Base-by-base conservation (phyloP, 2,113 vertebrate genomes). In the Aegotheles bennettii region DNA sequence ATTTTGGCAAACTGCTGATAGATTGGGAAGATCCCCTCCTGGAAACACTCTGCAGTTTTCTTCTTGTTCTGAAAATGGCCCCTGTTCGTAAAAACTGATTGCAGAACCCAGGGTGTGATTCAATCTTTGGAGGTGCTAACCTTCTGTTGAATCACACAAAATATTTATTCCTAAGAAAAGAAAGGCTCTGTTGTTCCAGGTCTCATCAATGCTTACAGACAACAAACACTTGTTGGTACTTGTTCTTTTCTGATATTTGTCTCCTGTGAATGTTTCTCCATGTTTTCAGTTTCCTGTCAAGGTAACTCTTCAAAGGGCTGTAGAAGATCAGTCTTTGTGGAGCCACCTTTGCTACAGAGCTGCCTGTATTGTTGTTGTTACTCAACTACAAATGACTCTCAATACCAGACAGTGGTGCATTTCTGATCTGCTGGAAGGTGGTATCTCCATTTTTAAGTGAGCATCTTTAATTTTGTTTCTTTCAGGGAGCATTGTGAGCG, bases 401-500 rank as follows among this genome's bases (percentile, higher is more conserved):
- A 89, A 7, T 28, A n/a, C 35, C 42, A 17, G 17, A 8, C 11
- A 38, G 3, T 12, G 29, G 11, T 88, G 64, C 25, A 8, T 68
- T 67, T 89, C 0, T 2, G 29, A 50, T 33, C 65, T 73, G 21
- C 76, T 68, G 23, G 25, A 79, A 87, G 53, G 28, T 42, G n/a
- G 9, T 16, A 16, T 61, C 71, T 87, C 51, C 19, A 0, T 38
- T 93, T 61, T 48, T 65, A 77, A 92, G 42, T 61, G 19, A 86
- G 11, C 31, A 53, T 64, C 75, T 78, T 84, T 29, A 31, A 31
- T 87, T 69, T 87, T 84, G 16, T 78, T 71, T 87, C 43, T 96
- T 95, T 48, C 96, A 99, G 99, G 99, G 98, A 99, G 99, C 97
- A 99, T 99, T 89, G 99, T 99, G 84, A 99, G 99, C 3, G 99